Evolutionary conservation across 2,888 invertebrate genomes (phyloP), one percentile per base, ranked within the genome.

Genomic region (Cephus pulcher): DNA sequence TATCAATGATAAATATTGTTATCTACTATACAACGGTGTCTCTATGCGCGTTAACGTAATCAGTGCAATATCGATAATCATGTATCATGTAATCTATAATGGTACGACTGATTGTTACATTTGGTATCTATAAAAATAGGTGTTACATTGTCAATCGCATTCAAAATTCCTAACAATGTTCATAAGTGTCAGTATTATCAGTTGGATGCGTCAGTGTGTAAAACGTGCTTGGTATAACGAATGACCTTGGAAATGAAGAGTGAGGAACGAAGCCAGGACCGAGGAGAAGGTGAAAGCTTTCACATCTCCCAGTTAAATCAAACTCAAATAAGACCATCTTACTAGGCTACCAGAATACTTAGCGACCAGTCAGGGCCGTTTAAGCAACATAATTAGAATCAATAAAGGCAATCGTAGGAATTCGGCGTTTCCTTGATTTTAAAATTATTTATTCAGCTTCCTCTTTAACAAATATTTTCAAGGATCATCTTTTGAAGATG

Each of bases 241-340:
- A 23, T 56, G 56, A 56, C 56, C 56, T 56, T 56, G 56, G 56
- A 23, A 56, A 56, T 23, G 56, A 56, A 56, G 56, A 56, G 56
- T 23, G 56, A 56, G 23, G 4, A 15, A 40, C 40, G 40, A 40
- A 40, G 37, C 12, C 37, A 37, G 37, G 40, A 40, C 15, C n/a
- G 70, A 32, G 30, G 32, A 34, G 33, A 34, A 71, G 71, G 71
- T 71, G 71, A 71, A 71, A 71, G 71, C 71, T 71, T 34, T 32
- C 33, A 23, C 33, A 71, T 71, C 71, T 32, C 9, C 0, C 56
- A 9, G 56, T 56, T 56, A 56, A 56, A 56, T 56, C 23, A 56
- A 56, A 56, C 56, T 56, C 56, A 56, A 56, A 56, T 23, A 56
- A 56, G 23, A 23, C 23, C 56, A 23, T 56, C 56, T 56, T 56